These are phyloP conservation scores for Delphinus delphis DNA, from an alignment of 2,113 vertebrate genomes.

Conservation along the genomic window DNA sequence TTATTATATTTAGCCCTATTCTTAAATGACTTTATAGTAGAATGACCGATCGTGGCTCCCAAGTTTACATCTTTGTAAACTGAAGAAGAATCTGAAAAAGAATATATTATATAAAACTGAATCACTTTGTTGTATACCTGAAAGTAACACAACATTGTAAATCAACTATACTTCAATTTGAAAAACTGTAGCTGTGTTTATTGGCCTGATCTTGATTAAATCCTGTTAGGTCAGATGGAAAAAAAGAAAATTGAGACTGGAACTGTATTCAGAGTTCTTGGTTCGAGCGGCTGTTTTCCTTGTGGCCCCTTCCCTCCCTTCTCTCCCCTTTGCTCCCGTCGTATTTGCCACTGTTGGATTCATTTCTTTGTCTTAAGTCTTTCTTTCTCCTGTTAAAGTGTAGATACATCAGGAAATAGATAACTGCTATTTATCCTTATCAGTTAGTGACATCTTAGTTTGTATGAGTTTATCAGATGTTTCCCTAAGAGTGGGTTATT, in stretches of 20 bases:
- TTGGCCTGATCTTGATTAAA: neutral
- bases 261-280: neutral
- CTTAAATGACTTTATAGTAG: neutral
- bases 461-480: conserved; percentile 15
- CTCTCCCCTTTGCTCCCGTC: neutral
- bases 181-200: neutral
- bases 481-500: neutral
- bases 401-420: neutral
- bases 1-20: neutral
- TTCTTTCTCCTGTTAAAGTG: neutral
- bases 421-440: neutral
- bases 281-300: neutral
- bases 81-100: neutral
- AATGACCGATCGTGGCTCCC: neutral
- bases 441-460: neutral
- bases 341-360: neutral
- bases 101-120: neutral
- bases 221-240: neutral
- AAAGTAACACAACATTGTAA: neutral
- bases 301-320: rapidly evolving
- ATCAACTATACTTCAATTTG: neutral
- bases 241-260: neutral
- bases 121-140: neutral
- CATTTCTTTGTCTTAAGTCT: neutral
- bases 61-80: neutral